These are phyloP conservation scores for Tortrix viridana DNA, from an alignment of 2,888 invertebrate genomes.

Conservation along the genomic window DNA sequence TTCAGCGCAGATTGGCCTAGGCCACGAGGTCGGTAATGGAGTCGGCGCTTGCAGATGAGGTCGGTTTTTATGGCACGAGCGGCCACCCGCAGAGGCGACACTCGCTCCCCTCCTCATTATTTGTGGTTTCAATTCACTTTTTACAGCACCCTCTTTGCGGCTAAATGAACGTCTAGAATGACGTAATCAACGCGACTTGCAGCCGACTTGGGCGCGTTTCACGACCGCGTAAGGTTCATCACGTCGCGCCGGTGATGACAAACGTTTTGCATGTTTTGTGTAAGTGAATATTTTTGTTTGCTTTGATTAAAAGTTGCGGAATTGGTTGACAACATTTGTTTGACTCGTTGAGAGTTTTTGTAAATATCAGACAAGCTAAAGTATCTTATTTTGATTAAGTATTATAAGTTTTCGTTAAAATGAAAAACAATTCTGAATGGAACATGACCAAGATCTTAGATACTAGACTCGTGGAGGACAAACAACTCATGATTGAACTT, in stretches of 20 bases:
- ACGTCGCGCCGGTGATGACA: constrained; percentile 29
- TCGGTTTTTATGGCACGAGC: constrained; percentile 82
- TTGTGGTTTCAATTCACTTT: constrained; percentile 83
- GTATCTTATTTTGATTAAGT: no score
- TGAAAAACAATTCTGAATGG: no score
- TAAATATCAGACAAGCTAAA: no score
- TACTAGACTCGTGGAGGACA: no score
- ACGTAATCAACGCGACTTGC: constrained; percentile 52
- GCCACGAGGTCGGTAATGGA: constrained; percentile 68
- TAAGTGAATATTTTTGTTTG: constrained; percentile 35
- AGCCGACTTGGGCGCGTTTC: constrained; percentile 41
- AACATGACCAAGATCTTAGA: no score
- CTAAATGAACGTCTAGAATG: constrained; percentile 62
- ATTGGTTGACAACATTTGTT: constrained; percentile 1
- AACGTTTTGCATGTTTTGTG: constrained; percentile 8
- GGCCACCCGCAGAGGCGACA: constrained; percentile 79
- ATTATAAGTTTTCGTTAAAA: no score
- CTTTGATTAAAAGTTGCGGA: constrained; percentile 47
- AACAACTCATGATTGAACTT: no score
- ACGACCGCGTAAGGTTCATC: constrained; percentile 32
- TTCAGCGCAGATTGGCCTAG: constrained; percentile 76
- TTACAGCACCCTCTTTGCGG: constrained; percentile 73
- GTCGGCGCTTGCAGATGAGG: constrained; percentile 72
- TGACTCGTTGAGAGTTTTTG: no score
- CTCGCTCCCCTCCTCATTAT: constrained; percentile 71